Evolutionary conservation across 2,888 invertebrate species (phyloP), one percentile per base, ranked within the genome.

Genomic region (Heliothis peltigera): DNA sequence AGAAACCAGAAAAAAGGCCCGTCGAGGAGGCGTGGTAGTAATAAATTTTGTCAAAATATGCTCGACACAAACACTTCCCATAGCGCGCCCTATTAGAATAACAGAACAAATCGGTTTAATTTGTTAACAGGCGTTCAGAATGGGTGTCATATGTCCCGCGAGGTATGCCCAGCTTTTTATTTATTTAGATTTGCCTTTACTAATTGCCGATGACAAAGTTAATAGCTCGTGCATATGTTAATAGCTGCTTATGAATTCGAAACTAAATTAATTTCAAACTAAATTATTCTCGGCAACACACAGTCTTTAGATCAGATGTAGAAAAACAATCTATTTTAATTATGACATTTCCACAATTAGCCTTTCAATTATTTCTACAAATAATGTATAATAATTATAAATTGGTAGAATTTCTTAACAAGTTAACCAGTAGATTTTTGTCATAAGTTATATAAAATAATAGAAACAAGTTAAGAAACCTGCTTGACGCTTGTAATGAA

Each of bases 41-140:
- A 95, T 95, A 95, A 95, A 95, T 95, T 93, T 93, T 89, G 94
- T 95, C 95, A 95, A 95, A 95, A 94, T 95, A 95, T 91, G 89
- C 92, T 91, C 85, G 89, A 92, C 91, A 87, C 88, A 91, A 93
- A 92, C 93, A 94, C 92, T 93, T 94, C 94, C 93, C 92, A 92
- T 91, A 89, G 83, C 81, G 86, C 87, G 84, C 91, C 89, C 92
- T 90, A 92, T 94, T 94, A 94, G 92, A 94, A 94, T 93, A 94
- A 95, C 94, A 95, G 94, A 92, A 93, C 93, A 91, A 93, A 94
- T 94, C 90, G 92, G 86, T 89, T 90, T 93, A 93, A 95, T 95
- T 95, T 94, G 94, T 94, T 94, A 94, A 94, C 94, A 92, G 89
- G 89, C 93, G 91, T 90, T 84, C 84, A 87, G 89, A 93, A 94